phyloP scores from a whole-genome alignment of 2,797 vertebrate species.

The Acanthornis magna region DNA sequence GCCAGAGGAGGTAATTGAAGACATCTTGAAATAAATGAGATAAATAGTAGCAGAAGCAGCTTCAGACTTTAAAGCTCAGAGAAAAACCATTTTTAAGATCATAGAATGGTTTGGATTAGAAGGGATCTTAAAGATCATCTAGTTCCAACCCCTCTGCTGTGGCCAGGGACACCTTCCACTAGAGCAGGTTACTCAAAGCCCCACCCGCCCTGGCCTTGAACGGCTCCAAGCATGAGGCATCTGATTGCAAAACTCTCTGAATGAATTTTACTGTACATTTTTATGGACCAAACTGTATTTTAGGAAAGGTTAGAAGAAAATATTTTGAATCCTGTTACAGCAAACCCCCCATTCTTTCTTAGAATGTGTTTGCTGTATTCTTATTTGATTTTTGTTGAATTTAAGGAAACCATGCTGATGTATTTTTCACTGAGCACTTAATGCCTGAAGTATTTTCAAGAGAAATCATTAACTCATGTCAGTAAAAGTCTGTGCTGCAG shows the following conservation, averaged over 20 bases:
- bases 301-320: not conserved
- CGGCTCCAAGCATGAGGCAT: not conserved
- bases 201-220: not conserved
- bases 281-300: not conserved
- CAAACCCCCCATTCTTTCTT: not conserved
- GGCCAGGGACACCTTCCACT: not conserved
- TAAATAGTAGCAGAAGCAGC: not conserved
- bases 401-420: not conserved
- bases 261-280: not conserved
- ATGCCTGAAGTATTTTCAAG: not conserved
- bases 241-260: not conserved
- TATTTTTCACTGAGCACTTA: not conserved
- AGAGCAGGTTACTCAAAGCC: not conserved
- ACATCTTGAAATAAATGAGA: conserved; percentile 45
- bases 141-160: not conserved
- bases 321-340: not conserved
- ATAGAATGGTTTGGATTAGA: not conserved
- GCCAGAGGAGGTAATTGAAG: conserved; percentile 16
- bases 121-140: not conserved
- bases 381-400: not conserved
- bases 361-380: not conserved
- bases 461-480: not conserved
- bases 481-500: not conserved
- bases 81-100: not conserved
- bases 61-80: not conserved